Base-by-base conservation (phyloP, 2,888 invertebrate genomes). In the Kuschelorhynchus macadamiae region DNA sequence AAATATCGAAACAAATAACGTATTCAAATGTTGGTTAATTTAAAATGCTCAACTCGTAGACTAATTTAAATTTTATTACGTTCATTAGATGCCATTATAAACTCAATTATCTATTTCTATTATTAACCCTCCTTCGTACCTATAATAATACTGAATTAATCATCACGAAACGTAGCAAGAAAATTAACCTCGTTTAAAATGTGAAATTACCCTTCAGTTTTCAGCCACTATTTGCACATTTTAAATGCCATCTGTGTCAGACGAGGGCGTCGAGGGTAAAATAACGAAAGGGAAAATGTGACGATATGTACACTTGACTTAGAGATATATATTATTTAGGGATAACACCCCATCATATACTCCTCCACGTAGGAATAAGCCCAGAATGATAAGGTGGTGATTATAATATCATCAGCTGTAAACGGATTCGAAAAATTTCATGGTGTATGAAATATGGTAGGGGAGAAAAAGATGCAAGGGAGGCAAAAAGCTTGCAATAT, bases 291-390 rank as follows among this genome's bases (percentile, higher is more conserved):
- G 41, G 50, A 41, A 18, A 42, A 39, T 12, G 50, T 60, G 50
- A 50, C 17, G 50, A 60, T 50, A 41, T 50, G 36, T 60, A 41
- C 39, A 49, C 33, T 50, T 62, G 62, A 53, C 62, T 52, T 44
- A 44, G 16, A 17, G 62, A 62, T 62, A 53, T 44, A 39, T 30
- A 52, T 53, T 62, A 62, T 62, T 62, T 62, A 53, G 44, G 44
- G 44, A 53, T 62, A 30, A 52, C 62, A 36, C 52, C 20, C 20
- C 53, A 62, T 62, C 52, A 53, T 18, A 33, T 46, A 30, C 32
- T 44, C 16, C 33, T 33, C 21, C 32, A n/a, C 12, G 62, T 44
- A 50, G 44, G 41, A 61, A 52, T 61, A 52, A 61, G 30, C 57
- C 14, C 17, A 20, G 14, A n/a, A 12, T 25, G 36, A 36, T 53